A percentile compares a stretch with the other conserved stretches of the same genome.
Evolutionary conservation across 2,888 invertebrate genomes (phyloP).

Genomic region (Folsomia candida): DNA sequence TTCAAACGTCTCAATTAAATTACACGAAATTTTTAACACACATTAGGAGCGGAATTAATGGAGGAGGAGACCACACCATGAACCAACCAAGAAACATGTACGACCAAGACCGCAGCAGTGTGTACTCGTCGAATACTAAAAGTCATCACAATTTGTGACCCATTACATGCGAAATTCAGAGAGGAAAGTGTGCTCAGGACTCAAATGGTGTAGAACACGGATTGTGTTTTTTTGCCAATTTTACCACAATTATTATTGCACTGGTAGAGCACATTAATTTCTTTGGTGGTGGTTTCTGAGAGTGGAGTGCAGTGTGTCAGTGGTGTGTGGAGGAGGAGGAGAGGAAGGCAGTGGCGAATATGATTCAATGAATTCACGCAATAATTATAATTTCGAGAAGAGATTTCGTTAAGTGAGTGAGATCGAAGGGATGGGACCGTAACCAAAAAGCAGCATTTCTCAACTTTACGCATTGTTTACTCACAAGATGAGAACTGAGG

Average conservation of each 20-base stretch:
- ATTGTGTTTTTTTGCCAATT: not conserved
- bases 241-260: not conserved
- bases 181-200: not conserved
- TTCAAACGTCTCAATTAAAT: not conserved
- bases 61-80: not conserved
- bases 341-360: not conserved
- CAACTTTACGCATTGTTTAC: conserved; percentile 3
- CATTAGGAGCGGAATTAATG: no score
- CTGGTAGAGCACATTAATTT: conserved; percentile 8
- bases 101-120: no score
- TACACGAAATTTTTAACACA: not conserved
- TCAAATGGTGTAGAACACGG: not conserved
- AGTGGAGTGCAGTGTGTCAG: not conserved
- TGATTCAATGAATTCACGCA: conserved; percentile 1
- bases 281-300: not conserved
- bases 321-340: not conserved
- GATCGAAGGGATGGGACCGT: not conserved
- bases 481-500: not conserved
- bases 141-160: not conserved
- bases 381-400: not conserved
- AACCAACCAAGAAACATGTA: no score
- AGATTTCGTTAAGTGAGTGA: not conserved
- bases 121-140: not conserved
- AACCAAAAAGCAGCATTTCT: not conserved
- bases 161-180: not conserved